Evolutionary conservation across 2,888 invertebrate genomes (phyloP).

Genomic region (Platycnemis pennipes): DNA sequence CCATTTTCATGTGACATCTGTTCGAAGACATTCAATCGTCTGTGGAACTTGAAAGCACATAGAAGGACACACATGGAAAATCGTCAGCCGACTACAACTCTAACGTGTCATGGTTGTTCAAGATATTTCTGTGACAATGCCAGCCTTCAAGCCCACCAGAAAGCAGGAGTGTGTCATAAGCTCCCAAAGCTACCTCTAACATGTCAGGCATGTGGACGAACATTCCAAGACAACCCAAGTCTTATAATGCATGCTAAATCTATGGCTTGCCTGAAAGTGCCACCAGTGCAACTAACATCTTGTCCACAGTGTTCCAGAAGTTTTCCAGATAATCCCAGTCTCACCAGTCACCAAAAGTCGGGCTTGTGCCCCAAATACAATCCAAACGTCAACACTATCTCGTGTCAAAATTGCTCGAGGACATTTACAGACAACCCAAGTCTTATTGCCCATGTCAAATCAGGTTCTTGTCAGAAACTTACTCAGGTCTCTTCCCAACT

Average conservation of each 20-base stretch:
- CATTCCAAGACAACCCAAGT: slow-evolving; percentile 61
- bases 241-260: slow-evolving; percentile 63
- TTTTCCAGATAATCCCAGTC: slow-evolving; percentile 62
- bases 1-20: slow-evolving; percentile 57
- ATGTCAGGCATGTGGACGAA: slow-evolving; percentile 48
- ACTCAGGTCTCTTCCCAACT: slow-evolving; percentile 10
- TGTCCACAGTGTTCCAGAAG: slow-evolving; percentile 60
- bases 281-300: slow-evolving; percentile 55
- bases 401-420: slow-evolving; percentile 49
- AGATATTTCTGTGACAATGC: slow-evolving; percentile 56
- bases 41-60: slow-evolving; percentile 59
- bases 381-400: slow-evolving; percentile 40
- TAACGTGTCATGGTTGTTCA: slow-evolving; percentile 44
- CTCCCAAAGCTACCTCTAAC: slow-evolving; percentile 50
- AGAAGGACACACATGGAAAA: slow-evolving; percentile 59
- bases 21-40: slow-evolving; percentile 62
- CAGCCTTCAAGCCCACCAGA: slow-evolving; percentile 49
- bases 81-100: slow-evolving; percentile 53
- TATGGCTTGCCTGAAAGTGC: slow-evolving; percentile 58
- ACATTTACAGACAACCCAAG: slow-evolving; percentile 63
- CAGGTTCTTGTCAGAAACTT: slow-evolving; percentile 33
- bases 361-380: slow-evolving; percentile 51
- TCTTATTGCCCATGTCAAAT: slow-evolving; percentile 53
- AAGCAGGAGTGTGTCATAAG: slow-evolving; percentile 60
- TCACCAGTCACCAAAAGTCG: slow-evolving; percentile 47